These are phyloP conservation scores for Pseudomyrmex dendroicus DNA, from an alignment of 1,140 invertebrate species.

Conservation along the genomic window DNA sequence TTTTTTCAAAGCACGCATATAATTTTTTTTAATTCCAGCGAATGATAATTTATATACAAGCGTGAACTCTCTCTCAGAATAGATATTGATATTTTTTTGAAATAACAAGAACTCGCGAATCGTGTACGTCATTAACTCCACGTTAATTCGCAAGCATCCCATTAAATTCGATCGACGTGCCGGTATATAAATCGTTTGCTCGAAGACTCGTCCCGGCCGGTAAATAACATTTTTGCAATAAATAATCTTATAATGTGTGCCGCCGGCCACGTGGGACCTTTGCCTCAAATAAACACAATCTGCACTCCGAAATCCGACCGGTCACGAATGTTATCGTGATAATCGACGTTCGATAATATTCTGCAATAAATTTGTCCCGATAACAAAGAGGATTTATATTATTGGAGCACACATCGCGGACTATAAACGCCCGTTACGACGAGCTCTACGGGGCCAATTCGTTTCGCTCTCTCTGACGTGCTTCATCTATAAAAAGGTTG, in stretches of 20 bases:
- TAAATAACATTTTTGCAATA: conserved; percentile 77
- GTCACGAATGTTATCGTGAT: conserved; percentile 78
- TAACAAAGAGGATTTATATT: conserved; percentile 80
- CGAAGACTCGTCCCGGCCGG: conserved; percentile 58
- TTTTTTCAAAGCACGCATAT: background rate
- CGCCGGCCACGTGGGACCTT: conserved; percentile 60
- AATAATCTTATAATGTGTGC: conserved; percentile 71
- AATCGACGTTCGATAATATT: conserved; percentile 80
- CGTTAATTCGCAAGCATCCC: conserved; percentile 33
- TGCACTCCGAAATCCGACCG: conserved; percentile 46
- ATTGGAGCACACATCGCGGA: conserved; percentile 65
- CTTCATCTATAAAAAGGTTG: conserved; percentile 22
- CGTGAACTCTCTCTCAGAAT: background rate
- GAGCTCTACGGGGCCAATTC: conserved; percentile 70
- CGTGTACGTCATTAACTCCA: background rate
- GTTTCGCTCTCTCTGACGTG: conserved; percentile 59
- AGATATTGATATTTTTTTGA: background rate
- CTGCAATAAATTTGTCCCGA: conserved; percentile 77
- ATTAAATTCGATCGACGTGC: conserved; percentile 62
- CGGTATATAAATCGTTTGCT: conserved; percentile 64
- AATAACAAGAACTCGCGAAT: background rate
- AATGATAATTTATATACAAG: background rate
- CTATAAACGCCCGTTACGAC: conserved; percentile 69
- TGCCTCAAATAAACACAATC: conserved; percentile 48
- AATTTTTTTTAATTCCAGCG: background rate